phyloP scores from a whole-genome alignment of 2,797 vertebrate genomes.

The Rachycentron canadum region DNA sequence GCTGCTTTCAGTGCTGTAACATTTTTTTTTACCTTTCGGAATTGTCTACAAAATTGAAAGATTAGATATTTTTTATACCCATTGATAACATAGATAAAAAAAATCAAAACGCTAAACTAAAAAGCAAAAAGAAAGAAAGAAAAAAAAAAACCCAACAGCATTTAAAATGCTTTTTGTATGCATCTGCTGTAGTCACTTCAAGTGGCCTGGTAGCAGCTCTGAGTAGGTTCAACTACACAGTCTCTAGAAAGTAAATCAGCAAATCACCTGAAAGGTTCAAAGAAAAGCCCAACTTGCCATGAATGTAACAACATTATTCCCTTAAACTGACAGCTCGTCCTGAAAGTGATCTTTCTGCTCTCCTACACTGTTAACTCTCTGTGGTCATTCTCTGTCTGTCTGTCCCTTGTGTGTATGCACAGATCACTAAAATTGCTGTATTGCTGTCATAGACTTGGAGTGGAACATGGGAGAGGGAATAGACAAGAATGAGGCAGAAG shows the following conservation, averaged over 20 bases:
- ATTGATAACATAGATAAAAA: conserved; percentile 38
- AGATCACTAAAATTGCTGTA: conserved; percentile 60
- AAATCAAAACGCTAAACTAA: conserved; percentile 15
- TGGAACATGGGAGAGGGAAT: conserved; percentile 48
- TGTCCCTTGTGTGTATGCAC: conserved; percentile 28
- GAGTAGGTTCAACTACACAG: conserved; percentile 21
- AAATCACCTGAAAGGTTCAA: conserved; percentile 35
- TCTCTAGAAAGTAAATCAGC: conserved; percentile 4
- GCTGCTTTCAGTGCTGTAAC: conserved; percentile 33
- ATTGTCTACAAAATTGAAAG: not conserved
- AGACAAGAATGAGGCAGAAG: conserved; percentile 18
- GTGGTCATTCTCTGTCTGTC: conserved; percentile 31
- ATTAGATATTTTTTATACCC: conserved; percentile 10
- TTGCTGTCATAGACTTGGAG: conserved; percentile 72
- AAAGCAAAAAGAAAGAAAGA: not conserved
- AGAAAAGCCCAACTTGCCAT: conserved; percentile 59
- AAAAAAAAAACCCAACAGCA: conserved; percentile 4
- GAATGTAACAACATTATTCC: conserved; percentile 66
- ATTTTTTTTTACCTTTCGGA: conserved; percentile 13
- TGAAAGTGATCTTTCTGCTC: conserved; percentile 13
- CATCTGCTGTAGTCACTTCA: conserved; percentile 43
- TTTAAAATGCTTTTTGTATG: conserved; percentile 38
- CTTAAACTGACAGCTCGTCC: conserved; percentile 9
- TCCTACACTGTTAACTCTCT: conserved; percentile 19
- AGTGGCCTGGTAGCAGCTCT: conserved; percentile 16